These are phyloP conservation scores for Hartigia nigra DNA, from an alignment of 2,888 invertebrate species.

Conservation along the genomic window DNA sequence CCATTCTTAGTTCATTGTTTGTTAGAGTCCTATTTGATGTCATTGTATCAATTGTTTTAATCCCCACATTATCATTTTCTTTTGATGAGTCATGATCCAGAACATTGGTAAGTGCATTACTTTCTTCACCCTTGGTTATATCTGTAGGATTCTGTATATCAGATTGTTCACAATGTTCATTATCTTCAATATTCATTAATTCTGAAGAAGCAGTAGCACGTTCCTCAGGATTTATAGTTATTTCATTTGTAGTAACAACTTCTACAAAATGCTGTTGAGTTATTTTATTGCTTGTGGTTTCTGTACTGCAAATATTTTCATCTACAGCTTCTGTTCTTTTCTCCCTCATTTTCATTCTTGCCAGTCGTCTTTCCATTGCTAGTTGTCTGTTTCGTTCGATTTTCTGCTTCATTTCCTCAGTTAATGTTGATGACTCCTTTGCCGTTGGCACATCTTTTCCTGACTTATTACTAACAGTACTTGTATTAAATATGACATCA, in stretches of 20 bases:
- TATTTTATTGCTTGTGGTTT: not conserved
- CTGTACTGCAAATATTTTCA: not conserved
- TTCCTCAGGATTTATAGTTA: not conserved
- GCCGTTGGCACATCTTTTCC: not conserved
- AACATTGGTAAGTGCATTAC: not conserved
- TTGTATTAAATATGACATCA: not conserved
- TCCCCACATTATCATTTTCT: not conserved
- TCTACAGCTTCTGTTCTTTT: constrained; percentile 9
- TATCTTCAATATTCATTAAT: not conserved
- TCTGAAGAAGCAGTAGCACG: not conserved
- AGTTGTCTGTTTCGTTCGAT: constrained; percentile 76
- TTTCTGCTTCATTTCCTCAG: constrained; percentile 75
- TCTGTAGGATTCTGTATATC: not conserved
- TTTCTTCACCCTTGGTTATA: not conserved
- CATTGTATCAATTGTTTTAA: not conserved
- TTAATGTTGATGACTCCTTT: constrained; percentile 50
- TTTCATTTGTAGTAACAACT: not conserved
- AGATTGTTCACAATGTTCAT: not conserved
- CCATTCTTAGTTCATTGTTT: constrained; percentile 29
- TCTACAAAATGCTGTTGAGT: not conserved
- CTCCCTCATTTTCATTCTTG: constrained; percentile 63
- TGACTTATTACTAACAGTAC: constrained; percentile 9
- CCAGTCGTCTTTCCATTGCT: constrained; percentile 75
- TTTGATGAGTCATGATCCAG: not conserved
- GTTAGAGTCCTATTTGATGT: constrained; percentile 19